A percentile compares a stretch with the other conserved stretches of the same genome.
phyloP scores from a whole-genome alignment of 2,113 vertebrate species.

The Uria aalge region DNA sequence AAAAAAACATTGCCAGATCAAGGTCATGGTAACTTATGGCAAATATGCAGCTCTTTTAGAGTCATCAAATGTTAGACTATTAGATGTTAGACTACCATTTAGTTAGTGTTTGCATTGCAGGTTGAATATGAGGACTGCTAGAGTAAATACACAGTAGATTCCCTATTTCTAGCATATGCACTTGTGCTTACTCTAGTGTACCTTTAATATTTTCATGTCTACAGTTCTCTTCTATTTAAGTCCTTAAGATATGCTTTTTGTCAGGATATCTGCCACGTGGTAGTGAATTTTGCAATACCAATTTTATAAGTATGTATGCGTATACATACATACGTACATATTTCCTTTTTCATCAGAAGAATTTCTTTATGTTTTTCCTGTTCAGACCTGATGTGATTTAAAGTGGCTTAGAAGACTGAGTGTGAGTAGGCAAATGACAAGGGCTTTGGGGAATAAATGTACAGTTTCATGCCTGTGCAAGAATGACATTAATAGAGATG shows the following conservation, averaged over 20 bases:
- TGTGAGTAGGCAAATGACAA: background rate
- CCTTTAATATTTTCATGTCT: background rate
- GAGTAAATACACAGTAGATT: background rate
- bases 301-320: background rate
- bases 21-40: background rate
- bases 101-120: background rate
- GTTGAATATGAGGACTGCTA: background rate
- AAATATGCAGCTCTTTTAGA: background rate
- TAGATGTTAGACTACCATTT: background rate
- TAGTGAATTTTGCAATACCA: background rate
- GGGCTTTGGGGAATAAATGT: background rate
- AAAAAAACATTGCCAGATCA: background rate
- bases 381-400: background rate
- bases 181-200: background rate
- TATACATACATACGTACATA: background rate
- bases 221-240: background rate
- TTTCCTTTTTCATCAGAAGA: background rate
- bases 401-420: background rate
- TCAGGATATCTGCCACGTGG: background rate
- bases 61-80: background rate
- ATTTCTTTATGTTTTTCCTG: background rate
- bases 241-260: background rate
- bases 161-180: background rate
- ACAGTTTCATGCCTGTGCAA: background rate
- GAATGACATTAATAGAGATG: background rate